Evolutionary conservation across 2,113 vertebrate genomes (phyloP).

Genomic region (Thunnus thynnus): DNA sequence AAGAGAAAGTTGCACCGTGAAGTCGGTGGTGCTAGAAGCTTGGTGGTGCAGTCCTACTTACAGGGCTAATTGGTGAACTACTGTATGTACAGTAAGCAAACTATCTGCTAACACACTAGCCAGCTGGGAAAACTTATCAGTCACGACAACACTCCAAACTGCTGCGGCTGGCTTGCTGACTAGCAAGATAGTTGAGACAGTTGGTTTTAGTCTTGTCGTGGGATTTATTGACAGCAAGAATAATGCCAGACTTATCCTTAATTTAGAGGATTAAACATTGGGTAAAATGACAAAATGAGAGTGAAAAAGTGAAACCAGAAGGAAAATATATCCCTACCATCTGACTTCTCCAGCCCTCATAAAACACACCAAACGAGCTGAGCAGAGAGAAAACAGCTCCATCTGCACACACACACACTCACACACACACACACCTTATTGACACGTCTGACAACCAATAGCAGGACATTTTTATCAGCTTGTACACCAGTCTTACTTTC

Average conservation of each 20-base stretch:
- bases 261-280: neutral
- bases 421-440: constrained; percentile 57
- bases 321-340: constrained; percentile 12
- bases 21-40: too few species aligned
- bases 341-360: constrained; percentile 26
- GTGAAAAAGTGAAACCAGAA: constrained; percentile 12
- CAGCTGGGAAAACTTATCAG: too few species aligned
- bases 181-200: too few species aligned
- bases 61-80: too few species aligned
- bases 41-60: too few species aligned
- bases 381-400: constrained; percentile 32
- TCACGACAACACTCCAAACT: too few species aligned
- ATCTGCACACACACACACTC: constrained; percentile 30
- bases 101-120: too few species aligned
- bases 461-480: constrained; percentile 79
- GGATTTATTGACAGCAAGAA: neutral
- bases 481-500: constrained; percentile 77
- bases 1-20: too few species aligned
- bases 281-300: constrained; percentile 21
- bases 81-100: too few species aligned
- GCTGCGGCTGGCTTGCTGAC: too few species aligned
- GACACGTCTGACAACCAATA: constrained; percentile 75
- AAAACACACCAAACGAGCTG: constrained; percentile 53
- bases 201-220: neutral
- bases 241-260: neutral